Conservation (phyloP, 2,888 invertebrate species). For the Rhodophaea formosa region DNA sequence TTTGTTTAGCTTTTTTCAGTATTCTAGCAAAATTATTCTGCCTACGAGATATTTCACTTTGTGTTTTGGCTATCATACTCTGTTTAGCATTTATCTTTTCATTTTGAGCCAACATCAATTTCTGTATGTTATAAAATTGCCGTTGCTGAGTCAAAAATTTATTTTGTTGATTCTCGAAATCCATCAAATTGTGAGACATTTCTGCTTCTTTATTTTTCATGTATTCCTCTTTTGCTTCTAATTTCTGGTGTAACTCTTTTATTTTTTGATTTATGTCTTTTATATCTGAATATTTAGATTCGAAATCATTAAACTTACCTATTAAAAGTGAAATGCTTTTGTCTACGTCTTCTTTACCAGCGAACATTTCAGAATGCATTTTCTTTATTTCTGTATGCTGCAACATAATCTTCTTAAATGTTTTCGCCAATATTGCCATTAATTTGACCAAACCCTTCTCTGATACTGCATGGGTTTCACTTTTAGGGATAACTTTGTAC, state of each 20-base stretch:
- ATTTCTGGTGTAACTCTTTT: slow-evolving; percentile 43
- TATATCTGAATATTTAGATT: slow-evolving; percentile 53
- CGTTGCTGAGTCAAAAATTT: slow-evolving; percentile 64
- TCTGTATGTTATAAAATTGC: slow-evolving; percentile 67
- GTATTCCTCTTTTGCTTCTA: slow-evolving; percentile 45
- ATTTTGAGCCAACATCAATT: slow-evolving; percentile 63
- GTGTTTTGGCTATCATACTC: slow-evolving; percentile 61
- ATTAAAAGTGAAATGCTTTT: slow-evolving; percentile 43
- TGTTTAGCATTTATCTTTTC: slow-evolving; percentile 67
- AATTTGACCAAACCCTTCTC: slow-evolving; percentile 66
- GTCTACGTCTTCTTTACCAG: slow-evolving; percentile 49
- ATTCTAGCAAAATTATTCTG: slow-evolving; percentile 66
- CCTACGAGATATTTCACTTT: slow-evolving; percentile 64
- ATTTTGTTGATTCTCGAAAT: slow-evolving; percentile 66
- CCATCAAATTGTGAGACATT: slow-evolving; percentile 50
- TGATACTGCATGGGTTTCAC: slow-evolving; percentile 41
- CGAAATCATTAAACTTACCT: slow-evolving; percentile 57
- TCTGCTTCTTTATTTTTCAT: slow-evolving; percentile 51
- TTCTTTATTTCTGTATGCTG: slow-evolving; percentile 63
- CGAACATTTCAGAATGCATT: slow-evolving; percentile 50
- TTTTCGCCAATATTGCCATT: slow-evolving; percentile 63
- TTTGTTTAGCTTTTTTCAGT: slow-evolving; percentile 62
- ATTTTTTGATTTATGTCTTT: slow-evolving; percentile 50
- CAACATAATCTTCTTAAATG: slow-evolving; percentile 67
- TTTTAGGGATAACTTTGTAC: slow-evolving; percentile 52